Evolutionary conservation across 2,113 vertebrate genomes (phyloP).

Genomic region (Fukomys damarensis): DNA sequence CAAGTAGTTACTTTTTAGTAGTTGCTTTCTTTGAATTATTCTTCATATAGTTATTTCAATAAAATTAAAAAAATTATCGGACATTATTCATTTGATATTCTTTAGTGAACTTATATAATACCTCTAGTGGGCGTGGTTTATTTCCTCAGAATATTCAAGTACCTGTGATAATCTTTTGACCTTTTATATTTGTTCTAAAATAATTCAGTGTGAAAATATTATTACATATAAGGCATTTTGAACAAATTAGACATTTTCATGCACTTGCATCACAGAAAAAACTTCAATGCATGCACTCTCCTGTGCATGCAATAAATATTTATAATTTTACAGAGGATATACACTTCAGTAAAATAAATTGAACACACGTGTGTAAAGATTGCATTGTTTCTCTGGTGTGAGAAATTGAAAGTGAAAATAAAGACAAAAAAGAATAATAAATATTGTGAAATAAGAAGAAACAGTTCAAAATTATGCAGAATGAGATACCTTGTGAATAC

Average conservation of each 20-base stretch:
- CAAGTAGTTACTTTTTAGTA: constrained; percentile 81
- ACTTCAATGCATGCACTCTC: constrained; percentile 45
- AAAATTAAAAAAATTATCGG: constrained; percentile 90
- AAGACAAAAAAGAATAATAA: no score
- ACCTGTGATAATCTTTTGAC: constrained; percentile 81
- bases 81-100: constrained; percentile 89
- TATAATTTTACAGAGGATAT: constrained; percentile 63
- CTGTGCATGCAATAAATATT: constrained; percentile 66
- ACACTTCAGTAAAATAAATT: no score
- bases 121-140: constrained; percentile 74
- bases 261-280: constrained; percentile 40
- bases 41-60: no score
- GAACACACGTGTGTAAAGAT: no score
- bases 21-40: no score
- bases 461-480: no score
- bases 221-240: constrained; percentile 58
- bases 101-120: constrained; percentile 85
- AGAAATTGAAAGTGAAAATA: no score
- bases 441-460: no score
- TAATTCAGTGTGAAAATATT: constrained; percentile 68
- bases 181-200: constrained; percentile 81
- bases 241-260: constrained; percentile 54
- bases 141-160: constrained; percentile 82
- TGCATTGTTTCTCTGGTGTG: no score
- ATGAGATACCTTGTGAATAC: no score